phyloP scores from a whole-genome alignment of 2,113 vertebrate species.

The Mionectes macconnelli region DNA sequence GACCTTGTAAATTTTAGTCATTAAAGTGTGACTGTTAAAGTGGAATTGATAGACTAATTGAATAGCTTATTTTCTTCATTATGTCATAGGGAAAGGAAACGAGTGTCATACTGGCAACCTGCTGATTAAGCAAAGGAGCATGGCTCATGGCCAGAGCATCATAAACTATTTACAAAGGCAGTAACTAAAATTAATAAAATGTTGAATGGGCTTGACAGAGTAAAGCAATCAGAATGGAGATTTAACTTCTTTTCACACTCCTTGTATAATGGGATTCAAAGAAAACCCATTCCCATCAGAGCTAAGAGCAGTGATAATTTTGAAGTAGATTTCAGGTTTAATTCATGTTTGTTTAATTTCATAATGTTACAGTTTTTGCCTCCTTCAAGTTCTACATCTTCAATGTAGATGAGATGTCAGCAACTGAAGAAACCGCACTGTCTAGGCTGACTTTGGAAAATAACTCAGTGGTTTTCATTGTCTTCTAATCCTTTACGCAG shows the following conservation, averaged over 20 bases:
- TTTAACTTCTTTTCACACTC: constrained; percentile 15
- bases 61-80: neutral
- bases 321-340: constrained; percentile 1
- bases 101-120: neutral
- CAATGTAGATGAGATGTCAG: neutral
- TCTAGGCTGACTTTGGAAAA: neutral
- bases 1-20: neutral
- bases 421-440: neutral
- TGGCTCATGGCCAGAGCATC: neutral
- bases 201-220: neutral
- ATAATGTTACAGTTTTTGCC: neutral
- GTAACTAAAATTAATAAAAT: constrained; percentile 60
- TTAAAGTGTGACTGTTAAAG: neutral
- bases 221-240: constrained; percentile 27
- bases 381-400: neutral
- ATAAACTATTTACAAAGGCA: constrained; percentile 15
- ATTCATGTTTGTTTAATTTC: constrained; percentile 22
- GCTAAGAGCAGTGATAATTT: neutral
- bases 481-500: neutral
- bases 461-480: neutral
- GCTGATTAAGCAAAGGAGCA: neutral
- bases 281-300: neutral
- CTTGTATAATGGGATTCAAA: constrained; percentile 8
- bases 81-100: neutral
- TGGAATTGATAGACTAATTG: neutral